Percentiles rank a stretch among this genome's conserved stretches.
phyloP scores from a whole-genome alignment of 2,113 vertebrate genomes.

The Colossoma macropomum region DNA sequence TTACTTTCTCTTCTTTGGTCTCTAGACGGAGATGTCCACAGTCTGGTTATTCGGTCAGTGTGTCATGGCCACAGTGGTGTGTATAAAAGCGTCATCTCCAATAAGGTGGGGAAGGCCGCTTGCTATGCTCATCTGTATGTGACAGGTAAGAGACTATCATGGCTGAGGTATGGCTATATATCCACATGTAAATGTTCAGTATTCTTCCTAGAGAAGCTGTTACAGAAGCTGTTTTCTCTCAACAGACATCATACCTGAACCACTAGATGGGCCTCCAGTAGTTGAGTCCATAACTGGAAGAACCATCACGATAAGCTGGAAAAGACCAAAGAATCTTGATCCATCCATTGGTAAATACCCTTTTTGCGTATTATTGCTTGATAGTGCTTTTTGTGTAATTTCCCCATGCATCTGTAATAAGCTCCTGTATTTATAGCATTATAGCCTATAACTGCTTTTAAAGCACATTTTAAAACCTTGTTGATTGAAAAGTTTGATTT shows the following conservation, averaged over 20 bases:
- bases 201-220: not conserved
- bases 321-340: conserved; percentile 86
- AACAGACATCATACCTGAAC: conserved; percentile 89
- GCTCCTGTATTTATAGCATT: not conserved
- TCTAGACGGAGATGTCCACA: conserved; percentile 92
- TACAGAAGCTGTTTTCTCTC: conserved; percentile 10
- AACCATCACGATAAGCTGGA: conserved; percentile 87
- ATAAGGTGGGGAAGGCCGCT: conserved; percentile 93
- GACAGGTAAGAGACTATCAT: conserved; percentile 77
- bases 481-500: not conserved
- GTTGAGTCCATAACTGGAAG: conserved; percentile 86
- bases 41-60: conserved; percentile 83
- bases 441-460: not conserved
- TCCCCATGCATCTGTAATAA: not conserved
- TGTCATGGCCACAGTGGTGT: conserved; percentile 89
- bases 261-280: conserved; percentile 86
- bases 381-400: not conserved
- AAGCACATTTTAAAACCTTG: not conserved
- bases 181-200: not conserved
- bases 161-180: not conserved
- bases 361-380: not conserved
- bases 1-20: not conserved
- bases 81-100: conserved; percentile 95
- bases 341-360: conserved; percentile 80
- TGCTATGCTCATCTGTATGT: conserved; percentile 95